These are phyloP conservation scores for Cryptophagus acutangulus DNA, from an alignment of 2,888 invertebrate species.

Conservation along the genomic window DNA sequence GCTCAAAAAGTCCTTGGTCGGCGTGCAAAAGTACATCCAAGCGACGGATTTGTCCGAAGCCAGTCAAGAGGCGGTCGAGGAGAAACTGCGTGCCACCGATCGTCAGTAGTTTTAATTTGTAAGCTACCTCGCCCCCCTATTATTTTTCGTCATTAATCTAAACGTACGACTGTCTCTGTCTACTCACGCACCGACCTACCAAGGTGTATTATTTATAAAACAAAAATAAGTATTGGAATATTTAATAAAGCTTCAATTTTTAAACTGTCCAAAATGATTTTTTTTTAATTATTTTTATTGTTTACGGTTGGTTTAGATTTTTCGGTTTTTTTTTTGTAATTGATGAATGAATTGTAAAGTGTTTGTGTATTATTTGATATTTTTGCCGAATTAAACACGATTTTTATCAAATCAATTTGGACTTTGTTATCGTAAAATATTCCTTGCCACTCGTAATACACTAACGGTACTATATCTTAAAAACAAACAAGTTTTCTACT, in stretches of 20 bases:
- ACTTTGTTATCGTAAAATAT: no score
- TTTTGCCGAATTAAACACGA: conserved; percentile 26
- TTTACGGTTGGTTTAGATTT: not conserved
- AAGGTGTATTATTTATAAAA: conserved; percentile 45
- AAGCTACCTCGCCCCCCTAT: conserved; percentile 11
- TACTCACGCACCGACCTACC: conserved; percentile 43
- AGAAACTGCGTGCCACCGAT: conserved; percentile 90
- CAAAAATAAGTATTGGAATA: conserved; percentile 46
- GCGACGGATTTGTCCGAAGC: conserved; percentile 94
- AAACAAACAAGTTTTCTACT: no score
- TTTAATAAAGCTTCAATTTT: conserved; percentile 50
- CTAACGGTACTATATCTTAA: no score
- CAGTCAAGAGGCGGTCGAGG: conserved; percentile 88
- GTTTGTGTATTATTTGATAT: conserved; percentile 16
- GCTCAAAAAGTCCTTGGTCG: conserved; percentile 93
- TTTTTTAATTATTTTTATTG: conserved; percentile 17
- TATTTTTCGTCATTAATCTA: conserved; percentile 6
- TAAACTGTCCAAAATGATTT: conserved; percentile 40
- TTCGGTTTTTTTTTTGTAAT: conserved; percentile 2
- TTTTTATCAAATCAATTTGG: conserved; percentile 24
- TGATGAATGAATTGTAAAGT: conserved; percentile 15
- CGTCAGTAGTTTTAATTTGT: conserved; percentile 62
- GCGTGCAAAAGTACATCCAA: conserved; percentile 96
- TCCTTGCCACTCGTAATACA: no score
- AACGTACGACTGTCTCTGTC: conserved; percentile 35